Conservation (phyloP, 2,113 vertebrate species). For the Brachionichthys hirsutus region DNA sequence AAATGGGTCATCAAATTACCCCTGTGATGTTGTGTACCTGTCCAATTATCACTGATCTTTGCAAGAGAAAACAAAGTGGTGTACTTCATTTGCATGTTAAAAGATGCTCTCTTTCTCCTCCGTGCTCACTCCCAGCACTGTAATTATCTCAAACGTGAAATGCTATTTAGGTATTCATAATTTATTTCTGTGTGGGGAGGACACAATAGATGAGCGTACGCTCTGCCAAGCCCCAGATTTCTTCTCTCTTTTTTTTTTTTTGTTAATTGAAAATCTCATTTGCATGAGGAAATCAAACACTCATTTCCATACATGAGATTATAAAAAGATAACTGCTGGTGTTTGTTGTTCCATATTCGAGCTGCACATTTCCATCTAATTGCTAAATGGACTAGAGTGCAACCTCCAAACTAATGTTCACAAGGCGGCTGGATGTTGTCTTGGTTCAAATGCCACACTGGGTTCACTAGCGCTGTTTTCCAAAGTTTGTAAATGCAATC, state of each 20-base stretch:
- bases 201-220: slow-evolving; percentile 67
- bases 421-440: slow-evolving; percentile 60
- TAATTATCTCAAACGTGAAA: slow-evolving; percentile 79
- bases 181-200: slow-evolving; percentile 76
- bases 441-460: slow-evolving; percentile 21
- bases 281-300: slow-evolving; percentile 83
- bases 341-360: slow-evolving; percentile 79
- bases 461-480: slow-evolving; percentile 29
- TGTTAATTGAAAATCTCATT: slow-evolving; percentile 83
- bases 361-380: slow-evolving; percentile 71
- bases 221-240: slow-evolving; percentile 72
- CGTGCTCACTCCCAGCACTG: slow-evolving; percentile 44
- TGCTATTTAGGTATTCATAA: slow-evolving; percentile 81
- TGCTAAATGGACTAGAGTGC: slow-evolving; percentile 70
- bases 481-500: slow-evolving; percentile 45
- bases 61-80: slow-evolving; percentile 74
- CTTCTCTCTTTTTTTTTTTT: slow-evolving; percentile 58
- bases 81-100: slow-evolving; percentile 81
- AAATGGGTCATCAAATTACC: slow-evolving; percentile 76
- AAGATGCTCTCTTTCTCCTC: slow-evolving; percentile 59
- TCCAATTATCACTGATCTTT: slow-evolving; percentile 80
- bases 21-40: slow-evolving; percentile 75
- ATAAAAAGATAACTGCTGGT: slow-evolving; percentile 79
- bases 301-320: slow-evolving; percentile 82
- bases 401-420: slow-evolving; percentile 66